These are phyloP conservation scores for Sipha maydis DNA, from an alignment of 2,888 invertebrate species.

Conservation along the genomic window DNA sequence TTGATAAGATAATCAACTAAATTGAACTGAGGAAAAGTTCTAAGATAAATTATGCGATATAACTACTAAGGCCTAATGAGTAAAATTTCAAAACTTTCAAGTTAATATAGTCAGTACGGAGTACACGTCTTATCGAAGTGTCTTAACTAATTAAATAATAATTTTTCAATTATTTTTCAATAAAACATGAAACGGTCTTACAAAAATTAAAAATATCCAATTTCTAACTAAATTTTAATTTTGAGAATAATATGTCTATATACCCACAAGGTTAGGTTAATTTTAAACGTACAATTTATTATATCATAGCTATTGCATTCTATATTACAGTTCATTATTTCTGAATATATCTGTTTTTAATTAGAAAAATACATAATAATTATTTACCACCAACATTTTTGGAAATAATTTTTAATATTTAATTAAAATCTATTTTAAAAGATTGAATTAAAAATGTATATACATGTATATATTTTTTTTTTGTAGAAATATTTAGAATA, in stretches of 20 bases:
- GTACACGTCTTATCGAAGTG: conserved; percentile 10
- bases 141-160: conserved; percentile 10
- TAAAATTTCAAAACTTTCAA: conserved; percentile 2
- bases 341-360: too few species aligned
- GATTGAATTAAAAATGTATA: too few species aligned
- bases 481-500: background rate
- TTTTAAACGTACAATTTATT: too few species aligned
- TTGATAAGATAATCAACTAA: background rate
- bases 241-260: too few species aligned
- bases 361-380: too few species aligned
- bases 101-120: background rate
- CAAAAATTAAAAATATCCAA: conserved; percentile 8
- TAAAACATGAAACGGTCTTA: background rate
- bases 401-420: too few species aligned
- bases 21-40: background rate
- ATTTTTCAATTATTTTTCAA: conserved; percentile 23
- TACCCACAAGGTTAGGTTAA: too few species aligned
- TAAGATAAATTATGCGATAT: background rate
- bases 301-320: too few species aligned
- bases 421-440: too few species aligned
- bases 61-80: background rate
- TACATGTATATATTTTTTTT: too few species aligned
- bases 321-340: too few species aligned
- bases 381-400: too few species aligned
- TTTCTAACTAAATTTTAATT: background rate